Conservation (phyloP, 2,797 vertebrate genomes). For the Mormyrus hasselquistii region DNA sequence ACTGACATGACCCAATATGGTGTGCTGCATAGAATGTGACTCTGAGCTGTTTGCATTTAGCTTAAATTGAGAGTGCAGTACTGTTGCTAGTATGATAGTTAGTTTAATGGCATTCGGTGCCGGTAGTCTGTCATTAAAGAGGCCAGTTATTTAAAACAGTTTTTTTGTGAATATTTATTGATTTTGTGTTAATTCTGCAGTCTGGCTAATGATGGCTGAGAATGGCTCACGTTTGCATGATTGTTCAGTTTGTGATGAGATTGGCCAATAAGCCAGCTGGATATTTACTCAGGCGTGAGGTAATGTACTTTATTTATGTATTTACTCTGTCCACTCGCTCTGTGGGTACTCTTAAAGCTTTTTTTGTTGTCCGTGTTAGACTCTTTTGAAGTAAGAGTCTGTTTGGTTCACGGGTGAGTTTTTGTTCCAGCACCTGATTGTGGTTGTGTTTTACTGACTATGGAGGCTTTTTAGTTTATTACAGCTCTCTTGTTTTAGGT, state of each 20-base stretch:
- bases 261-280: background rate
- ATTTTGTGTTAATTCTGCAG: background rate
- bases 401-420: background rate
- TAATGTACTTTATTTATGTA: background rate
- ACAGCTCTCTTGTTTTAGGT: constrained; percentile 54
- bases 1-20: background rate
- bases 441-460: constrained; percentile 37
- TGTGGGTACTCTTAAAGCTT: background rate
- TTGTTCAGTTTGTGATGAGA: background rate
- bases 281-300: background rate
- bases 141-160: background rate
- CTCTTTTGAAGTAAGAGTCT: background rate
- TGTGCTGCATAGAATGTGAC: background rate
- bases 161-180: background rate
- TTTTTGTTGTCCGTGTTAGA: background rate
- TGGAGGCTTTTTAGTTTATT: constrained; percentile 43
- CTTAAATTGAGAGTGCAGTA: background rate
- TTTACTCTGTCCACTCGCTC: background rate
- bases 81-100: background rate
- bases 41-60: background rate
- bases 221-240: background rate
- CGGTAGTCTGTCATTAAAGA: background rate
- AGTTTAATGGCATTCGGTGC: background rate
- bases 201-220: background rate
- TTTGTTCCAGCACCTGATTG: constrained; percentile 47